phyloP scores from a whole-genome alignment of 1,140 invertebrate genomes.

The Melipona quadrifasciata region DNA sequence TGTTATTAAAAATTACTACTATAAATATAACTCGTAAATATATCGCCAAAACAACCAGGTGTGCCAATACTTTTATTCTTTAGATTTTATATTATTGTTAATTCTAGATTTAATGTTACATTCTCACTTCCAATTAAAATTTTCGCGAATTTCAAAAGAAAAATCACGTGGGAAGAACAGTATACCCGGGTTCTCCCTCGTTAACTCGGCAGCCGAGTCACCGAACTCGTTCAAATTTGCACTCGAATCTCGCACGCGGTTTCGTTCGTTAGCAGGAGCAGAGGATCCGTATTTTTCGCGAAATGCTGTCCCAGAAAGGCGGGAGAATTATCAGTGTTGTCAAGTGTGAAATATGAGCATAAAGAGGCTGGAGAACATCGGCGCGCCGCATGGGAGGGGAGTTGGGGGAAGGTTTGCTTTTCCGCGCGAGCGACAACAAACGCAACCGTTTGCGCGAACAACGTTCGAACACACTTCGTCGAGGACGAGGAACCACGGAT shows the following conservation, averaged over 20 bases:
- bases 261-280: background rate
- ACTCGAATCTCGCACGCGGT: background rate
- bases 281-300: background rate
- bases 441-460: background rate
- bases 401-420: background rate
- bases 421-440: background rate
- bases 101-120: too few relatives aligned
- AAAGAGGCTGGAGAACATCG: background rate
- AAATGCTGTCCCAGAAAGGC: background rate
- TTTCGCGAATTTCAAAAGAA: background rate
- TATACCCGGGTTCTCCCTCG: background rate
- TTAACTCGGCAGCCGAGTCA: background rate
- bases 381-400: background rate
- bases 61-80: too few relatives aligned
- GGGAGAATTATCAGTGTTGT: background rate
- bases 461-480: background rate
- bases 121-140: background rate
- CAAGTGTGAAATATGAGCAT: slow-evolving; percentile 29
- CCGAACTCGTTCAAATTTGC: background rate
- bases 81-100: too few relatives aligned
- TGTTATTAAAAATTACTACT: too few relatives aligned
- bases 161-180: background rate
- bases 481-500: background rate
- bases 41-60: too few relatives aligned
- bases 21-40: too few relatives aligned